Conservation (phyloP, 2,888 invertebrate species). For the Pteria penguin region DNA sequence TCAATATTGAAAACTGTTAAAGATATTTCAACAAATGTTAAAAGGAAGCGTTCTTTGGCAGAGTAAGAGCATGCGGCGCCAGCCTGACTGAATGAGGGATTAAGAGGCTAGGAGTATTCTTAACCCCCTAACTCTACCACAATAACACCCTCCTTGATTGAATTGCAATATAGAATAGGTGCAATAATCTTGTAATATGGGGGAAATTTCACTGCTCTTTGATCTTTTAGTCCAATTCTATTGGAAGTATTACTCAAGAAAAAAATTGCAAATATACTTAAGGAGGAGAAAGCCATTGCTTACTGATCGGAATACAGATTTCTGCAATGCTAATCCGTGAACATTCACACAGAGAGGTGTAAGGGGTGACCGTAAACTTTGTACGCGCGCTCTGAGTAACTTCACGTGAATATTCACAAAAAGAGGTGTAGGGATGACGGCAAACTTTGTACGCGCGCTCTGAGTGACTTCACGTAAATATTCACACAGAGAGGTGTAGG, state of each 20-base stretch:
- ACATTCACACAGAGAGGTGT: too few relatives aligned
- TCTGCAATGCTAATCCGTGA: too few relatives aligned
- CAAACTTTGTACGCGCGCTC: too few relatives aligned
- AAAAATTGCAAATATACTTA: neutral
- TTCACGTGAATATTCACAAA: too few relatives aligned
- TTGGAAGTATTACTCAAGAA: neutral
- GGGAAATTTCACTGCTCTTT: conserved; percentile 4
- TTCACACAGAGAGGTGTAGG: too few relatives aligned
- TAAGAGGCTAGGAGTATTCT: neutral
- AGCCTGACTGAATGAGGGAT: neutral
- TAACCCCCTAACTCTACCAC: neutral
- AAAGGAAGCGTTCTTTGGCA: neutral
- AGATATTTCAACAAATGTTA: neutral
- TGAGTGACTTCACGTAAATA: too few relatives aligned
- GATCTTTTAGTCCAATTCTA: conserved; percentile 9
- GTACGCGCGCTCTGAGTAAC: too few relatives aligned
- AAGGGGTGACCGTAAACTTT: too few relatives aligned
- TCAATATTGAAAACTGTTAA: conserved; percentile 11
- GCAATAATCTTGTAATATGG: conserved; percentile 18
- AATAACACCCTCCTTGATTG: conserved; percentile 13
- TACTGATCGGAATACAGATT: neutral
- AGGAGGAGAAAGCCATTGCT: neutral
- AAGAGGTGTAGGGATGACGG: too few relatives aligned
- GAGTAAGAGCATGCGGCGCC: neutral
- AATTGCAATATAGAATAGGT: conserved; percentile 24